These are phyloP conservation scores for Pogonognathellus flavescens DNA, from an alignment of 1,140 invertebrate species.

Conservation along the genomic window DNA sequence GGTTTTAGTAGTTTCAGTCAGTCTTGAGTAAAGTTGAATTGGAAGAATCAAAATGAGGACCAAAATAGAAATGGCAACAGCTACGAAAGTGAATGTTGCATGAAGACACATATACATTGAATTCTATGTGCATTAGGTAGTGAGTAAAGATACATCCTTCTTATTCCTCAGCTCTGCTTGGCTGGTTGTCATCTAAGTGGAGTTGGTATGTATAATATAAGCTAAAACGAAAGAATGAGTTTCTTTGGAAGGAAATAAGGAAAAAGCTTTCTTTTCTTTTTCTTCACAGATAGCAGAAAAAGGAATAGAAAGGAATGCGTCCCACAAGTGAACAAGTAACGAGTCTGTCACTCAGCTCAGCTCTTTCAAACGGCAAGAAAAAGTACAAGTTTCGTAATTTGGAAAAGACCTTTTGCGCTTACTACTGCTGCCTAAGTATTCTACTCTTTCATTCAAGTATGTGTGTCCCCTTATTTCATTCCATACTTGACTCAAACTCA, in stretches of 20 bases:
- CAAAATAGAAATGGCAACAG: not conserved
- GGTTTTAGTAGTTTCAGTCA: not conserved
- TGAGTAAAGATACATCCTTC: not conserved
- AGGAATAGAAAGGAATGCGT: constrained; percentile 51
- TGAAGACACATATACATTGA: not conserved
- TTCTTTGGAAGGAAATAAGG: not conserved
- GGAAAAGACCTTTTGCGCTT: constrained; percentile 52
- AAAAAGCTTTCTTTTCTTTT: constrained; percentile 16
- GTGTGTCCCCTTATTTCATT: constrained; percentile 5
- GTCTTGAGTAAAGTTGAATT: not conserved
- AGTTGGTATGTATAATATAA: not conserved
- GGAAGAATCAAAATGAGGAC: constrained; percentile 22
- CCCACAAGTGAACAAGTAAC: constrained; percentile 59
- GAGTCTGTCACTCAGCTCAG: constrained; percentile 60
- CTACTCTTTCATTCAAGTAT: constrained; percentile 21
- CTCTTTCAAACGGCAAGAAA: constrained; percentile 56
- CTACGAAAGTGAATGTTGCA: not conserved
- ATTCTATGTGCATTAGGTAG: no score
- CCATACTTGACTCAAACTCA: constrained; percentile 12
- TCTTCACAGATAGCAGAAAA: not conserved
- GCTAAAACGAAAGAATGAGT: constrained; percentile 26
- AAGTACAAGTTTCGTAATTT: constrained; percentile 61
- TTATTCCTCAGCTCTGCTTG: not conserved
- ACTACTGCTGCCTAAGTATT: constrained; percentile 10
- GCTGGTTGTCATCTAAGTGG: no score